Percentiles rank a stretch among this genome's conserved stretches.
Evolutionary conservation across 2,797 vertebrate genomes (phyloP).

Genomic region (Gallinago nigripennis): DNA sequence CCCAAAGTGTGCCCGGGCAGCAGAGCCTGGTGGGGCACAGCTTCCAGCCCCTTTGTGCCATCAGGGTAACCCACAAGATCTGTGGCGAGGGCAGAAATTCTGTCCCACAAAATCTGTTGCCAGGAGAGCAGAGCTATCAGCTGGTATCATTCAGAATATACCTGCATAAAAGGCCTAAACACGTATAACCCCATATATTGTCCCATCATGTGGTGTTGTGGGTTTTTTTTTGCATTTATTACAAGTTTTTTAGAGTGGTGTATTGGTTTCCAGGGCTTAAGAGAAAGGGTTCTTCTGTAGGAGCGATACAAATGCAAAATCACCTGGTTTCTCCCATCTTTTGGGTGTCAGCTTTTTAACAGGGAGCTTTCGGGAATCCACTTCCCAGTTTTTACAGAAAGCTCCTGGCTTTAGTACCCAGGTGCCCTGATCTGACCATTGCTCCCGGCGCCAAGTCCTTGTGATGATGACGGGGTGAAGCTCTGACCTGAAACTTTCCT

Average conservation of each 20-base stretch:
- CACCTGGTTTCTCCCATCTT: background rate
- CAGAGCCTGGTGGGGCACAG: background rate
- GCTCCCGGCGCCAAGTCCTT: background rate
- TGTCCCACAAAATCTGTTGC: background rate
- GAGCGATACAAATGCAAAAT: background rate
- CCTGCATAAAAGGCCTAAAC: background rate
- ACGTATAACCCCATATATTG: background rate
- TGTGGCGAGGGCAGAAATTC: background rate
- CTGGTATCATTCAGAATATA: background rate
- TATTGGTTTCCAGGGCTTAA: background rate
- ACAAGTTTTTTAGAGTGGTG: background rate
- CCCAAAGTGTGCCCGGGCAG: background rate
- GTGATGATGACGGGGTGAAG: background rate
- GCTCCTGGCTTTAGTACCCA: background rate
- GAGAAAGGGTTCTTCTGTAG: background rate
- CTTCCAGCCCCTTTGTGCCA: background rate
- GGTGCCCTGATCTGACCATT: background rate
- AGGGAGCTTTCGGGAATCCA: background rate
- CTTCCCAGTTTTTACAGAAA: background rate
- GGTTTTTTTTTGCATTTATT: background rate
- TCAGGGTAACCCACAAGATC: background rate
- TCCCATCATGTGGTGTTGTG: background rate
- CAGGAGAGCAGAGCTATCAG: background rate
- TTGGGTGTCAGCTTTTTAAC: background rate
- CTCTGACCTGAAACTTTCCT: background rate